Evolutionary conservation across 2,888 invertebrate genomes (phyloP), one percentile per base, ranked within the genome.

Genomic region (Chouioia cunea): DNA sequence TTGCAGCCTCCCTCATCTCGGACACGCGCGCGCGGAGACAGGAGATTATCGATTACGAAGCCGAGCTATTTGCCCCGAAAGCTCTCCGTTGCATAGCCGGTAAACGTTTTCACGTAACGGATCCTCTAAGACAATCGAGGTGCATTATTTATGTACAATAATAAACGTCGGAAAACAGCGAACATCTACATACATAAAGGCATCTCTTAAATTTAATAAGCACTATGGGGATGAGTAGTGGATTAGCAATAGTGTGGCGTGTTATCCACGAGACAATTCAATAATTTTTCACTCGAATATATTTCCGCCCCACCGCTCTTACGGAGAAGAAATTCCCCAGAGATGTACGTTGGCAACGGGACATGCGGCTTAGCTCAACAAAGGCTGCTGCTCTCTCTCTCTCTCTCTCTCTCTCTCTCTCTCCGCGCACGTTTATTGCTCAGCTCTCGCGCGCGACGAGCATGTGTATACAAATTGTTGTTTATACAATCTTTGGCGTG

Each of bases 131-230:
- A 27, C 27, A 27, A 27, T 27, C 27, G 27, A 22, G 46, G 47
- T 20, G 47, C 14, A 10, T 27, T 27, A 27, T 27, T 27, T 27
- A 6, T 6, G 8, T 27, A n/a, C n/a, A 6, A 6, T 48, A n/a
- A n/a, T n/a, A 20, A 27, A 15, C 18, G 20, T 27, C 27, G 16
- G 22, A 16, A 16, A 36, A 8, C 43, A 16, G 48, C 58, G 58
- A 65, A 48, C 59, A 59, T 46, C 46, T 1, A 14, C 50, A 4
- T 46, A 10, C n/a, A 59, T 67, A n/a, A n/a, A n/a, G n/a, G n/a
- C n/a, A n/a, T n/a, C n/a, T n/a, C n/a, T n/a, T n/a, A n/a, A 59
- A 60, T 59, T 52, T 44, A 67, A 67, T 60, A 57, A 67, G 53
- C 53, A 53, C 53, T 57, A 60, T 60, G 20, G 27, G 6, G 12